A percentile compares a stretch with the other conserved stretches of the same genome.
These are phyloP conservation scores for Acanthoscelides obtectus DNA, from an alignment of 2,888 invertebrate genomes.

Conservation along the genomic window DNA sequence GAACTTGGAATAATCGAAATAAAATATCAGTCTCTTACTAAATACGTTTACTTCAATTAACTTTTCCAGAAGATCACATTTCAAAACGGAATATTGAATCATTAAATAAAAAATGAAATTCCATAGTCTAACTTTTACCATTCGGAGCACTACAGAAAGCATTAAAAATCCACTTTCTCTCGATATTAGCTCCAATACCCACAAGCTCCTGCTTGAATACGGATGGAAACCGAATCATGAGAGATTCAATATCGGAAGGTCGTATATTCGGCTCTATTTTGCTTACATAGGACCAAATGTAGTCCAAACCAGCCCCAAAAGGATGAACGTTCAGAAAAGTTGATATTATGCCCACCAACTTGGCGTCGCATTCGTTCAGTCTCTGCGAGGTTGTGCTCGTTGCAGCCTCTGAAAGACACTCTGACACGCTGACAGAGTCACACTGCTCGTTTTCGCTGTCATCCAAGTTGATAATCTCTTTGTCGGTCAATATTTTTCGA, in stretches of 20 bases:
- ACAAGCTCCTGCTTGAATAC: constrained; percentile 75
- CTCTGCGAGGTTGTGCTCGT: constrained; percentile 3
- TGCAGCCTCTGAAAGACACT: constrained; percentile 35
- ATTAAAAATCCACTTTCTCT: constrained; percentile 81
- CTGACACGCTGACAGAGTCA: constrained; percentile 33
- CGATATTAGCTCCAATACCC: constrained; percentile 82
- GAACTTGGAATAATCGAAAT: background rate
- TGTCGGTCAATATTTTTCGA: constrained; percentile 32
- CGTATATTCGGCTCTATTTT: constrained; percentile 69
- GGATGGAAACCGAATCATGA: constrained; percentile 72
- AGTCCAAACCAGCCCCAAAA: constrained; percentile 84
- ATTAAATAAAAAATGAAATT: background rate
- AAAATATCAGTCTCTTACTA: background rate
- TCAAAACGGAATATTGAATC: background rate
- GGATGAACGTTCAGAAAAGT: constrained; percentile 92
- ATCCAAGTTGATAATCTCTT: constrained; percentile 50
- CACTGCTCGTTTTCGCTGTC: constrained; percentile 44
- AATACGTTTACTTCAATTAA: background rate
- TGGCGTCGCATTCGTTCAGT: constrained; percentile 59
- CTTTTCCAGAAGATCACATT: background rate
- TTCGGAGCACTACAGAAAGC: constrained; percentile 52
- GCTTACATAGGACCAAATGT: constrained; percentile 86
- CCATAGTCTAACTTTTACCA: background rate
- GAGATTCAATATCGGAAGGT: constrained; percentile 70
- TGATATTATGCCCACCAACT: constrained; percentile 79